Conservation (phyloP, 2,797 vertebrate species). For the Scolopax rusticola region DNA sequence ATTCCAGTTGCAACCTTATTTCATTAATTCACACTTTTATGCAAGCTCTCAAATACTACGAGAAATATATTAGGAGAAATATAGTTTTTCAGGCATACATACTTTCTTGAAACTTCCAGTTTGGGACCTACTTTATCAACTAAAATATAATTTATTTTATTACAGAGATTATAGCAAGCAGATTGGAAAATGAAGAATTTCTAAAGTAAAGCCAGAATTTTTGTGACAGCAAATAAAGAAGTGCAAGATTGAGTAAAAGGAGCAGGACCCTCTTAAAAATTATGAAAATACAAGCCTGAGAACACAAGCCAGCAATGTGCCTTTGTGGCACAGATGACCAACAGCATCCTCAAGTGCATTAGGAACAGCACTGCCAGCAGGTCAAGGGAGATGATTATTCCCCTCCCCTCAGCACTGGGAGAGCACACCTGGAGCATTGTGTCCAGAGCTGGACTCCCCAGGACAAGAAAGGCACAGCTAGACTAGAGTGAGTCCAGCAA, state of each 20-base stretch:
- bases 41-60: neutral
- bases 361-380: neutral
- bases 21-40: neutral
- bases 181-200: neutral
- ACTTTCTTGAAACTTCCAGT: neutral
- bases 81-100: neutral
- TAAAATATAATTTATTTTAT: neutral
- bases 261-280: neutral
- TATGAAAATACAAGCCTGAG: neutral
- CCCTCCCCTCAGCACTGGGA: neutral
- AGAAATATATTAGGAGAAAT: neutral
- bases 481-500: neutral
- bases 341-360: neutral
- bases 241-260: neutral
- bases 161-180: neutral
- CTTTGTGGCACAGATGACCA: neutral
- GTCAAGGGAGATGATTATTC: neutral
- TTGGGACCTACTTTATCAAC: neutral
- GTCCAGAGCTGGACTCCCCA: neutral
- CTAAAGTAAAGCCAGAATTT: neutral
- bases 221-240: neutral
- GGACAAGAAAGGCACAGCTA: neutral
- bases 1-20: neutral
- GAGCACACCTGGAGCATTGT: neutral
- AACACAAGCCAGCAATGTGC: rapidly evolving